These are phyloP conservation scores for Coreoperca whiteheadi DNA, from an alignment of 2,113 vertebrate genomes.

Conservation along the genomic window DNA sequence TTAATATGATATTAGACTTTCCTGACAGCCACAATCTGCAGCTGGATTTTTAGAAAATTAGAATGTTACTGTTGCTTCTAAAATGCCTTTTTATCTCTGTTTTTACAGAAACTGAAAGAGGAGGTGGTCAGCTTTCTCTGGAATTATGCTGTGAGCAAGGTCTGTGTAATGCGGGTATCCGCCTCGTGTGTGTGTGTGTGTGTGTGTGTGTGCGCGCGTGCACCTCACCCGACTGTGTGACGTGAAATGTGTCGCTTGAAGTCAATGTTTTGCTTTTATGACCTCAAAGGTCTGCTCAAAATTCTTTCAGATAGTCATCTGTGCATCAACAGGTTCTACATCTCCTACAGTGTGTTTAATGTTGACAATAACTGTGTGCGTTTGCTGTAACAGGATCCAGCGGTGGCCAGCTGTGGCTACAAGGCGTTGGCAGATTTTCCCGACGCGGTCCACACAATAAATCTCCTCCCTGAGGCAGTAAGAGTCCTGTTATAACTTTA, in stretches of 20 bases:
- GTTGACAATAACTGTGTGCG: background rate
- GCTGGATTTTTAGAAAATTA: background rate
- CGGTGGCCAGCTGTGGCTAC: slow-evolving; percentile 89
- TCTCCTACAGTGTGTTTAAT: background rate
- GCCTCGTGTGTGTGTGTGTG: slow-evolving; percentile 17
- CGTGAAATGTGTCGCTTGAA: background rate
- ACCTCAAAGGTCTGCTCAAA: background rate
- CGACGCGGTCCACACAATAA: slow-evolving; percentile 85
- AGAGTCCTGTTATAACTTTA: background rate
- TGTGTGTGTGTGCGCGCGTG: background rate
- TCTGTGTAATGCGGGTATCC: slow-evolving; percentile 58
- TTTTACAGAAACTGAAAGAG: slow-evolving; percentile 89
- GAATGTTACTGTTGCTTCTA: background rate
- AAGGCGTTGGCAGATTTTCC: slow-evolving; percentile 90
- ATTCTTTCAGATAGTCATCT: background rate
- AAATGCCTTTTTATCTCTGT: background rate
- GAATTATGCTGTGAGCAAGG: slow-evolving; percentile 89
- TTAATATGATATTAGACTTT: background rate
- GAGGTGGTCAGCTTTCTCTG: slow-evolving; percentile 92
- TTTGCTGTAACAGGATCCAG: slow-evolving; percentile 83
- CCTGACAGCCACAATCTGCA: background rate
- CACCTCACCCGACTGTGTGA: no score
- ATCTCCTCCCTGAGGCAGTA: slow-evolving; percentile 92
- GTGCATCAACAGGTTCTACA: background rate
- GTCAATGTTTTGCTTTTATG: background rate